Base-by-base conservation (phyloP, 2,888 invertebrate species). In the Lamellibrachia satsuma region DNA sequence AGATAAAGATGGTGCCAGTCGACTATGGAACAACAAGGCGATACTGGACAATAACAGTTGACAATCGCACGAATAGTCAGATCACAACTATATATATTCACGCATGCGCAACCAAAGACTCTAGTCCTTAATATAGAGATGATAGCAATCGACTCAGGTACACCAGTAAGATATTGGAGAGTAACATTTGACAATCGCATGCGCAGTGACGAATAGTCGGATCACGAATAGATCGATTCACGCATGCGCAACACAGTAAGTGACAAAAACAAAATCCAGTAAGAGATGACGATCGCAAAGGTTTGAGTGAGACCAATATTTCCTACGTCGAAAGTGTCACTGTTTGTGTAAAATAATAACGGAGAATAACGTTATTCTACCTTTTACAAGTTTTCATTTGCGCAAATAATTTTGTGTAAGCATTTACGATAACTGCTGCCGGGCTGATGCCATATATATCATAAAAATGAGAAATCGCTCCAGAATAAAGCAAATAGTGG, bases 201-300 rank as follows among this genome's bases (percentile, higher is more conserved):
- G 75, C 75, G 75, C 75, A 75, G 75, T 75, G 22, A 75, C 22
- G 22, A 75, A 75, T 75, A 75, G 75, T 75, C 75, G 22, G 75
- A 75, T 75, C n/a, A 75, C 75, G 22, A 75, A 75, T 75, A 75
- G 75, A 75, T 75, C 75, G 75, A 75, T 75, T 15, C 22, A 75
- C n/a, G 22, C 75, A 75, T 75, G 75, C 75, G 75, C 75, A n/a
- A n/a, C 75, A 75, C 75, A 75, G n/a, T 57, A 57, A 57, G 57
- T 75, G 75, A 75, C 75, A 75, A n/a, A 6, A 75, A 6, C 6
- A 75, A 75, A 75, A 11, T 75, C 75, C 75, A 75, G 39, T n/a
- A 75, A 11, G 75, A 15, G 15, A 75, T 75, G 6, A 75, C 75
- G 75, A 75, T 22, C n/a, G 75, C 75, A 75, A 11, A 75, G 6